These are phyloP conservation scores for Bugula neritina DNA, from an alignment of 2,888 invertebrate genomes.

Conservation along the genomic window DNA sequence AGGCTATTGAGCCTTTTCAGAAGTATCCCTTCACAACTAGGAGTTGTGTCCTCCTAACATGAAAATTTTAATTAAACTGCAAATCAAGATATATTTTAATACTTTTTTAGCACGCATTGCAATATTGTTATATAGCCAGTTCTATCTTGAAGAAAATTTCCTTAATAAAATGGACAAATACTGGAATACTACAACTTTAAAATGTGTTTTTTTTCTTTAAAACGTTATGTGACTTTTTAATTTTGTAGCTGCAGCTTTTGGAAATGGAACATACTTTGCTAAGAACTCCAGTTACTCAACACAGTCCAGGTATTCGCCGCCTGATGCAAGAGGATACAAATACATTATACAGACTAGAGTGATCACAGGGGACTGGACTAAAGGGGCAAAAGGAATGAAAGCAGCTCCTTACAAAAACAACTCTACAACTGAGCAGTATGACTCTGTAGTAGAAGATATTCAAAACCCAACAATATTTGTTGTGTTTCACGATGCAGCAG, in stretches of 20 bases:
- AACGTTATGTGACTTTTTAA: no score
- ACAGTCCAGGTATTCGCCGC: conserved; percentile 33
- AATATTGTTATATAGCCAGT: no score
- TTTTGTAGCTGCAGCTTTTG: conserved; percentile 40
- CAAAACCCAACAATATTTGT: conserved; percentile 37
- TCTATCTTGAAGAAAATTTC: no score
- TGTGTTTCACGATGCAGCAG: conserved; percentile 46
- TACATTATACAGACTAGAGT: conserved; percentile 39
- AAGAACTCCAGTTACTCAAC: conserved; percentile 37
- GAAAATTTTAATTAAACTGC: no score
- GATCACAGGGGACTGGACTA: conserved; percentile 37
- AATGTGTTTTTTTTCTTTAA: no score
- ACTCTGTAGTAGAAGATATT: conserved; percentile 39
- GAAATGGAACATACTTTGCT: conserved; percentile 47
- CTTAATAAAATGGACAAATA: no score
- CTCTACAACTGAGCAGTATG: conserved; percentile 33
- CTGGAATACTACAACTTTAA: no score
- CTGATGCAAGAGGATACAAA: conserved; percentile 33
- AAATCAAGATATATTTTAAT: no score
- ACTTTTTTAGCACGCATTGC: no score
- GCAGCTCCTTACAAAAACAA: conserved; percentile 35
- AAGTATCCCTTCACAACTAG: no score
- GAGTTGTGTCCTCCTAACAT: no score
- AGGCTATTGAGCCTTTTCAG: no score
- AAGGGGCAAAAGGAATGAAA: conserved; percentile 33